These are phyloP conservation scores for Steinernema feltiae DNA, from an alignment of 1,140 invertebrate species.

Conservation along the genomic window DNA sequence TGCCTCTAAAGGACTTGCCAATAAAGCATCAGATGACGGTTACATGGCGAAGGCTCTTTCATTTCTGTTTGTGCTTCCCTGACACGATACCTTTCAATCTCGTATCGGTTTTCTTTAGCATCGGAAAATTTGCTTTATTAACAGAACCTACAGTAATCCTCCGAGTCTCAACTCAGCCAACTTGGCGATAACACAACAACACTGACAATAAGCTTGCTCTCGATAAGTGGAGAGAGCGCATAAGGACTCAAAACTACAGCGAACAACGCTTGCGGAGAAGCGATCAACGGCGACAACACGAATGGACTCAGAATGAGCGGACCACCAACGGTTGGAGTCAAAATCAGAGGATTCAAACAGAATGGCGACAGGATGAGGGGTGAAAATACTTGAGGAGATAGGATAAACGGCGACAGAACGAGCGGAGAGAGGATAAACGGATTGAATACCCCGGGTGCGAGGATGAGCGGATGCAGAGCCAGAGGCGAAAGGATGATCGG, in stretches of 20 bases:
- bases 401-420: constrained; percentile 19
- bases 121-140: background rate
- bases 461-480: background rate
- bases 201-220: background rate
- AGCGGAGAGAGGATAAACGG: constrained; percentile 25
- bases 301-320: constrained; percentile 27
- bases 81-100: too few relatives aligned
- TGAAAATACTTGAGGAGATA: constrained; percentile 28
- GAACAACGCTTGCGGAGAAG: constrained; percentile 21
- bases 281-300: constrained; percentile 24
- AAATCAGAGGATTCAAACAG: constrained; percentile 25
- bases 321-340: constrained; percentile 20
- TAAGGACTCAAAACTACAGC: constrained; percentile 27
- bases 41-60: too few relatives aligned
- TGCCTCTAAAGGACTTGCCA: too few relatives aligned
- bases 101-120: background rate
- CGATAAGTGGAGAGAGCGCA: constrained; percentile 22
- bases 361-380: constrained; percentile 24
- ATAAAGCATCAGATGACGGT: too few relatives aligned
- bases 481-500: constrained; percentile 35
- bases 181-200: constrained; percentile 20
- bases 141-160: background rate
- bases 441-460: constrained; percentile 27
- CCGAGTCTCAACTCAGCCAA: constrained; percentile 2
- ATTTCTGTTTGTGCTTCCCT: too few relatives aligned